Evolutionary conservation across 2,797 vertebrate genomes (phyloP).

Genomic region (Eupleurogrammus muticus): DNA sequence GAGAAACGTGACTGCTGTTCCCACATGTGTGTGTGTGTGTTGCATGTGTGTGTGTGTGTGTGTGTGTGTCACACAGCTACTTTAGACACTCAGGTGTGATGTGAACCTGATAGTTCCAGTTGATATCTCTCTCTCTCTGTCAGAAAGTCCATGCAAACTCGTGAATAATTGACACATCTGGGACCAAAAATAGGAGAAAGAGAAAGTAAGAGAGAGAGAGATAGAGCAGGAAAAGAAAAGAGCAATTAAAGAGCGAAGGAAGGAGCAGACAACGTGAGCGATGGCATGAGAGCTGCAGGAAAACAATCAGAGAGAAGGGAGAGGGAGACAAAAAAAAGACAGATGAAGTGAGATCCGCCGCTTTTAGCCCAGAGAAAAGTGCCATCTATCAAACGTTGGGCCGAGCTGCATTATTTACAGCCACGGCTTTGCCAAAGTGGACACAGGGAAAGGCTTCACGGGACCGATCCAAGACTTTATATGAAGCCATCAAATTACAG

Average conservation of each 20-base stretch:
- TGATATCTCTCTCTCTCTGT: conserved; percentile 44
- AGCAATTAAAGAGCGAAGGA: conserved; percentile 27
- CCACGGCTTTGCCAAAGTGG: conserved; percentile 60
- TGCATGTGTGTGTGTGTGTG: conserved; percentile 9
- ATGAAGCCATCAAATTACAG: conserved; percentile 50
- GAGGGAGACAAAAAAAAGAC: conserved; percentile 42
- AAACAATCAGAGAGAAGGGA: conserved; percentile 34
- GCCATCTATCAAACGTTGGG: conserved; percentile 40
- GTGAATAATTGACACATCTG: conserved; percentile 70
- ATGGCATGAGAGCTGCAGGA: conserved; percentile 23
- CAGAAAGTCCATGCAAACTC: conserved; percentile 54
- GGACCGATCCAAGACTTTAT: conserved; percentile 46
- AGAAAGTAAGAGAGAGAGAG: conserved; percentile 17
- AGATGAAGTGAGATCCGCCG: conserved; percentile 42
- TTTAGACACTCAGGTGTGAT: conserved; percentile 57
- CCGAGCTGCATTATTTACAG: conserved; percentile 70
- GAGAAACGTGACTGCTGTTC: conserved; percentile 28
- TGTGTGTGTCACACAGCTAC: conserved; percentile 37
- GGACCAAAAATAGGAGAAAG: conserved; percentile 69
- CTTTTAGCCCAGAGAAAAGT: conserved; percentile 53
- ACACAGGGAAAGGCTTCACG: conserved; percentile 58
- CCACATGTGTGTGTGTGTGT: conserved; percentile 15
- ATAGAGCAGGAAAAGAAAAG: conserved; percentile 30
- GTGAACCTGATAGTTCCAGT: conserved; percentile 42
- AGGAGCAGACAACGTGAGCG: conserved; percentile 24